Evolutionary conservation across 1,140 invertebrate species (phyloP).

Genomic region (Cotesia vestalis): DNA sequence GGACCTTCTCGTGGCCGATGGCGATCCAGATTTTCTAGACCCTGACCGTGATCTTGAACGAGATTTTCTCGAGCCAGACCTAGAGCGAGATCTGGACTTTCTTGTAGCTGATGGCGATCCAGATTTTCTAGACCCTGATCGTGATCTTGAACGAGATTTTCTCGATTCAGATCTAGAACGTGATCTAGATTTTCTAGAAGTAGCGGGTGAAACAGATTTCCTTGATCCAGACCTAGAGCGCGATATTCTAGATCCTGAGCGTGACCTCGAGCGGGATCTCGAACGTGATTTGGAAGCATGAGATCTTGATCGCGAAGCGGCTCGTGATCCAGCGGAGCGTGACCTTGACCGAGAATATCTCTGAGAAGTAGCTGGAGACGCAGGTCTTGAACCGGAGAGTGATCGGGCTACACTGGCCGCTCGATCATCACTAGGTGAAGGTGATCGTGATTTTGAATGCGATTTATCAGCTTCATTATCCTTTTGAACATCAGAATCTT

Average conservation of each 20-base stretch:
- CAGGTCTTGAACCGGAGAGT: constrained; percentile 19
- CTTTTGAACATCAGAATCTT: too few species aligned
- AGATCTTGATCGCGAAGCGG: constrained; percentile 1
- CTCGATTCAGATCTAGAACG: constrained; percentile 43
- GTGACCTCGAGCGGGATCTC: constrained; percentile 44
- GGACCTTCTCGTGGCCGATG: constrained; percentile 46
- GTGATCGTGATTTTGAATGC: constrained; percentile 44
- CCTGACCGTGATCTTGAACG: constrained; percentile 39
- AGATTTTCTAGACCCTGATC: constrained; percentile 41
- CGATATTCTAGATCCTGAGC: neutral
- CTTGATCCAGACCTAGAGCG: constrained; percentile 38
- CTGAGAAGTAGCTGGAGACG: constrained; percentile 27
- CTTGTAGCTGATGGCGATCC: too few species aligned
- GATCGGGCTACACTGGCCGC: too few species aligned
- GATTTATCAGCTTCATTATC: constrained; percentile 18
- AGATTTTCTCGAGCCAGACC: constrained; percentile 41
- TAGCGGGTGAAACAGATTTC: too few species aligned
- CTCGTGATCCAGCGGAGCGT: constrained; percentile 1
- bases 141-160: constrained; percentile 40
- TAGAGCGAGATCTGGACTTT: constrained; percentile 45
- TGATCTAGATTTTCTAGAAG: too few species aligned
- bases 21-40: constrained; percentile 45
- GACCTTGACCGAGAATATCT: constrained; percentile 36
- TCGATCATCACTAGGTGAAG: constrained; percentile 37
- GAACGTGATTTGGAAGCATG: constrained; percentile 49